phyloP scores from a whole-genome alignment of 2,113 vertebrate species.

The Syngnathus floridae region DNA sequence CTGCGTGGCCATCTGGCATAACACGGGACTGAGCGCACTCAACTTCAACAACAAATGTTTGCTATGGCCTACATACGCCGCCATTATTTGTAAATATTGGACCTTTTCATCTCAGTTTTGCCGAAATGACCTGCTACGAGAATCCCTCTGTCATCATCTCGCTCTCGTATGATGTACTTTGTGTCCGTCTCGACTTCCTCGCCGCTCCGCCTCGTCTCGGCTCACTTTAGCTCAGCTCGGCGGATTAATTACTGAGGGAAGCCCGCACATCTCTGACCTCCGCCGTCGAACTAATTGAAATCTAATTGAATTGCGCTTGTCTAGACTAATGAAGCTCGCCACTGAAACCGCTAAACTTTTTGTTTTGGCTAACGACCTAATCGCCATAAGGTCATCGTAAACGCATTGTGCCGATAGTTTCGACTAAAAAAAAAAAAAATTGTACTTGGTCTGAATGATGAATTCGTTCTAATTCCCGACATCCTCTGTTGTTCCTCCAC shows the following conservation, averaged over 20 bases:
- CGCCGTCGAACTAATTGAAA: constrained; percentile 73
- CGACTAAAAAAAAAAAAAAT: constrained; percentile 1
- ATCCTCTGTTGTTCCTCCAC: constrained; percentile 31
- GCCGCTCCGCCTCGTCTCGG: constrained; percentile 26
- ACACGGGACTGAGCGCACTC: constrained; percentile 22
- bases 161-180: constrained; percentile 5
- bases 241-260: constrained; percentile 73
- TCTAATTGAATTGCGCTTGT: constrained; percentile 76
- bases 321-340: constrained; percentile 73
- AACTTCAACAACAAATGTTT: constrained; percentile 36
- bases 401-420: constrained; percentile 8
- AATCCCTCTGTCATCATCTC: not conserved
- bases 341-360: constrained; percentile 68
- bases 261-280: constrained; percentile 70
- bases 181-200: constrained; percentile 39
- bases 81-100: constrained; percentile 38
- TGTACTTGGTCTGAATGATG: not conserved
- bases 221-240: constrained; percentile 52
- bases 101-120: constrained; percentile 1
- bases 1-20: constrained; percentile 59
- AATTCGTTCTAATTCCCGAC: constrained; percentile 8
- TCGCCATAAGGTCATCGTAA: constrained; percentile 25
- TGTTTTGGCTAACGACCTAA: constrained; percentile 32
- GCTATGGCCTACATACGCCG: constrained; percentile 32
- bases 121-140: constrained; percentile 17